Conservation (phyloP, 1,140 invertebrate genomes). For the Metopolophium dirhodum region DNA sequence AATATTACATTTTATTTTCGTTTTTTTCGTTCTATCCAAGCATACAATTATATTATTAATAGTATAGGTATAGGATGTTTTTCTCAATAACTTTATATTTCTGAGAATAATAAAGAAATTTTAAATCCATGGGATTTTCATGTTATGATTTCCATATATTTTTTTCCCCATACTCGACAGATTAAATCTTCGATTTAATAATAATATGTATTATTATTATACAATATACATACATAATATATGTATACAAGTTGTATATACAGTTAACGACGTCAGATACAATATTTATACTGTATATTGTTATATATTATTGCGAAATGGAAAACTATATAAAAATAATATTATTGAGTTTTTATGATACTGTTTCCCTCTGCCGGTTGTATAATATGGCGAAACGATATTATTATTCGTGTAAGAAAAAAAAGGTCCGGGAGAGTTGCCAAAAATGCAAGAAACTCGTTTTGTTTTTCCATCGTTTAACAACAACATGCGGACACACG, state of each 20-base stretch:
- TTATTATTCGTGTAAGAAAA: neutral
- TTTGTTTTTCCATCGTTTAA: neutral
- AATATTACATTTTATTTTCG: neutral
- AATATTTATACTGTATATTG: slow-evolving; percentile 11
- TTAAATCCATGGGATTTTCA: neutral
- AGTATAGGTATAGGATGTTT: neutral
- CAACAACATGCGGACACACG: neutral
- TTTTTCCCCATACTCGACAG: neutral
- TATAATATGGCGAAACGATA: neutral
- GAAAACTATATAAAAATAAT: neutral
- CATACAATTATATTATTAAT: neutral
- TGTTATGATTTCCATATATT: neutral
- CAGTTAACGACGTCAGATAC: neutral
- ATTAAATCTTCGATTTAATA: neutral
- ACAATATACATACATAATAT: neutral
- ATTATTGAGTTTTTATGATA: neutral
- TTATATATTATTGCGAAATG: neutral
- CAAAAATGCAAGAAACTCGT: neutral
- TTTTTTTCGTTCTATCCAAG: neutral
- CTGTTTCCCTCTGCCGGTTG: neutral
- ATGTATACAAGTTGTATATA: neutral
- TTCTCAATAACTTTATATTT: neutral
- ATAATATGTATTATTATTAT: neutral
- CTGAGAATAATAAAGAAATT: neutral
- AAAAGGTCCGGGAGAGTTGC: neutral